Percentiles rank a stretch among this genome's conserved stretches.
These are phyloP conservation scores for Aphidius ervi DNA, from an alignment of 1,140 invertebrate species.

Conservation along the genomic window DNA sequence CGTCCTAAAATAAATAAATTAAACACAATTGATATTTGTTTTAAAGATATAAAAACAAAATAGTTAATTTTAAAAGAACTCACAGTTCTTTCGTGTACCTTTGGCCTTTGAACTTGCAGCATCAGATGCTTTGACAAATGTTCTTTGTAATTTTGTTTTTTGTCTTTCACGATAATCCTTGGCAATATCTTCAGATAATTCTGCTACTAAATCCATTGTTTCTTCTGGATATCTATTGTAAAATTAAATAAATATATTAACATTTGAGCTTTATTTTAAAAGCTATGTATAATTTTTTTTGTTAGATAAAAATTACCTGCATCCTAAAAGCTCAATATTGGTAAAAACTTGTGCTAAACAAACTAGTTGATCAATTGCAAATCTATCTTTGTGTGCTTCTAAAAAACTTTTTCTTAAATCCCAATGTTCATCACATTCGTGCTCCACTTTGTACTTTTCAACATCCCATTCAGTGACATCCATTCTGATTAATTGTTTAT, in stretches of 20 bases:
- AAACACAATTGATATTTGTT: neutral
- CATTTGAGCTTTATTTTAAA: neutral
- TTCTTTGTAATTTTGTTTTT: slow-evolving; percentile 66
- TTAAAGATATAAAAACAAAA: neutral
- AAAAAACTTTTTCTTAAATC: slow-evolving; percentile 71
- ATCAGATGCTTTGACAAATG: slow-evolving; percentile 73
- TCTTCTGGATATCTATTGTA: slow-evolving; percentile 66
- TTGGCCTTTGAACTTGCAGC: slow-evolving; percentile 69
- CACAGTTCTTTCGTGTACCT: slow-evolving; percentile 57
- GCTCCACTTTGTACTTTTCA: slow-evolving; percentile 62
- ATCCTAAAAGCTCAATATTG: slow-evolving; percentile 80
- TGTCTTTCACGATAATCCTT: slow-evolving; percentile 64
- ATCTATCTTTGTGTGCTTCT: slow-evolving; percentile 65
- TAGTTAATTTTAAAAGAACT: slow-evolving; percentile 31
- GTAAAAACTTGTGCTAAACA: slow-evolving; percentile 79
- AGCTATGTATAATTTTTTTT: slow-evolving; percentile 1
- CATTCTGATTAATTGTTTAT: too few relatives aligned
- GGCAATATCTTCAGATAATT: slow-evolving; percentile 68
- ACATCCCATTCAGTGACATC: slow-evolving; percentile 56
- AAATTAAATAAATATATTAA: neutral
- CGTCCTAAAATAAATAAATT: slow-evolving; percentile 16
- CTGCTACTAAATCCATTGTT: slow-evolving; percentile 73
- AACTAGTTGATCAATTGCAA: slow-evolving; percentile 69
- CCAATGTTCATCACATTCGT: slow-evolving; percentile 83
- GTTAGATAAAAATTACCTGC: slow-evolving; percentile 57